Conservation (phyloP, 2,797 vertebrate genomes). For the Acipenser transmontanus region DNA sequence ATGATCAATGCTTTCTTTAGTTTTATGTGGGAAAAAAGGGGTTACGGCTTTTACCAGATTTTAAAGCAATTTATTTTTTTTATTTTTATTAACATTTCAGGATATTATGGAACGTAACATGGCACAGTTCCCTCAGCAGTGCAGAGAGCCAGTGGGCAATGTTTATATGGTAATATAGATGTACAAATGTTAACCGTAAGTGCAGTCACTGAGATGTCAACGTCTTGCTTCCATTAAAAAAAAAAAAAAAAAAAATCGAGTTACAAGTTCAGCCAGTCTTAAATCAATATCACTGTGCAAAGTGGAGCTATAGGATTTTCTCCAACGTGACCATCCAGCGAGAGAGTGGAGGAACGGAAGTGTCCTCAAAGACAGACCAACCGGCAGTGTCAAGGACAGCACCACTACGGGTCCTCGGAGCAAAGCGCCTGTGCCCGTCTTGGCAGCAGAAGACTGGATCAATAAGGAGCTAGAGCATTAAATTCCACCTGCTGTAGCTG, state of each 20-base stretch:
- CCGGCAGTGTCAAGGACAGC: slow-evolving; percentile 65
- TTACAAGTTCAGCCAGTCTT: slow-evolving; percentile 5
- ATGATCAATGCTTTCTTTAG: slow-evolving; percentile 56
- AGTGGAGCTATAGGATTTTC: slow-evolving; percentile 52
- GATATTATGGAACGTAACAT: too few relatives aligned
- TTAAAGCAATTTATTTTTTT: too few relatives aligned
- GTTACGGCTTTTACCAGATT: slow-evolving; percentile 29
- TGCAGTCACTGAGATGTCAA: slow-evolving; percentile 65
- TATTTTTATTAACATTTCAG: too few relatives aligned
- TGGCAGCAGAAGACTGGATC: slow-evolving; percentile 48
- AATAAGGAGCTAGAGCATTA: slow-evolving; percentile 72
- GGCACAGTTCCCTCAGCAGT: too few relatives aligned
- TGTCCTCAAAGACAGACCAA: slow-evolving; percentile 52
- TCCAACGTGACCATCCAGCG: slow-evolving; percentile 24
- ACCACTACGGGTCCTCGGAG: slow-evolving; percentile 47
- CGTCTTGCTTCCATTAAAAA: slow-evolving; percentile 37
- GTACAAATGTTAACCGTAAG: slow-evolving; percentile 27
- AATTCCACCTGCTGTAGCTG: slow-evolving; percentile 58
- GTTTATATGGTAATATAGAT: too few relatives aligned
- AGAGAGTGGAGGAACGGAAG: slow-evolving; percentile 39
- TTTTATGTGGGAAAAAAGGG: slow-evolving; percentile 51
- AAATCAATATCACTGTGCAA: slow-evolving; percentile 71
- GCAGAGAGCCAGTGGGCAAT: too few relatives aligned
- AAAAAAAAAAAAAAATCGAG: background rate
- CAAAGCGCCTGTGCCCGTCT: slow-evolving; percentile 39